Percentiles rank a stretch among this genome's conserved stretches.
phyloP scores from a whole-genome alignment of 2,797 vertebrate genomes.

The Rhabdophis nuchalis region DNA sequence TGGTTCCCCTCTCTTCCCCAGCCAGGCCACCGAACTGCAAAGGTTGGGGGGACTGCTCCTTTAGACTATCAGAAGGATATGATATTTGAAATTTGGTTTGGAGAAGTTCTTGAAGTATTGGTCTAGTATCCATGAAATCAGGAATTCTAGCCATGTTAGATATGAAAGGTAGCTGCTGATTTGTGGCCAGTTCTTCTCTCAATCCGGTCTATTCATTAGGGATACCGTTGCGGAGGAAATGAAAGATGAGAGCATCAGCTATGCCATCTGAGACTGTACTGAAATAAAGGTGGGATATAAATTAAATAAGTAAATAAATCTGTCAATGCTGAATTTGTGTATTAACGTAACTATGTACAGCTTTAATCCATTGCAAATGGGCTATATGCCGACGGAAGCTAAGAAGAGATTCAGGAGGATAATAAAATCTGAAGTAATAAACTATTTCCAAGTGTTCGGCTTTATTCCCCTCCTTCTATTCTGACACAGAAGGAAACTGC shows the following conservation, averaged over 20 bases:
- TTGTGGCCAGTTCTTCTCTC: background rate
- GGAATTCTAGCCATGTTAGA: background rate
- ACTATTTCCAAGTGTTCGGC: background rate
- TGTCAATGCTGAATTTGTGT: background rate
- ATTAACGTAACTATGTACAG: background rate
- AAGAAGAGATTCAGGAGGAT: background rate
- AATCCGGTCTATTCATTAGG: background rate
- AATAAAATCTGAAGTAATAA: background rate
- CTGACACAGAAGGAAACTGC: slow-evolving; percentile 53
- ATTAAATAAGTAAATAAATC: background rate
- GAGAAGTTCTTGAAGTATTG: background rate
- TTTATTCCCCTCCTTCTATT: background rate
- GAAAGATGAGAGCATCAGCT: background rate
- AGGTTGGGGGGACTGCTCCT: too few relatives aligned
- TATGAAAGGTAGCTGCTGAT: background rate
- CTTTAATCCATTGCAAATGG: too few relatives aligned
- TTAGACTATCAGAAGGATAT: background rate
- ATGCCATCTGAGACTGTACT: background rate
- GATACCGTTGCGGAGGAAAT: background rate
- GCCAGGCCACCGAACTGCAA: too few relatives aligned
- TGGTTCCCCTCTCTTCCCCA: too few relatives aligned
- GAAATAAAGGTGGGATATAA: background rate
- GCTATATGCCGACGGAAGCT: background rate
- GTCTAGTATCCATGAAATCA: background rate
- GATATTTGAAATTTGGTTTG: background rate